Base-by-base conservation (phyloP, 2,888 invertebrate genomes). In the Sarcophaga carnaria region DNA sequence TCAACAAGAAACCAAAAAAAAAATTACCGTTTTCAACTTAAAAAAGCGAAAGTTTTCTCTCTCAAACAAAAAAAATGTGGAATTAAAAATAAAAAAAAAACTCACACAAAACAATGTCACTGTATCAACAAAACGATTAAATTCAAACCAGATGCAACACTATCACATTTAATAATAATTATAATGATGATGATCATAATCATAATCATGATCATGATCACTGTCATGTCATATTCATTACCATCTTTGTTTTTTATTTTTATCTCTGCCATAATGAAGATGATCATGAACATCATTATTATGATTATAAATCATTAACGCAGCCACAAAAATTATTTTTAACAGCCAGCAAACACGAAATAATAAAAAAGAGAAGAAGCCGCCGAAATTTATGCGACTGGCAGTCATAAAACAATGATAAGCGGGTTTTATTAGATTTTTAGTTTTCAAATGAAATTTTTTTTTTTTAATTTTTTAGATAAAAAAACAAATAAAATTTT, bases 41-140 rank as follows among this genome's bases (percentile, higher is more conserved):
- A 14, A 17, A 54, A 54, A 54, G 54, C 54, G 54, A 54, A 54
- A 54, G 54, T 54, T 54, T 54, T 54, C 14, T 54, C 17, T 54
- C 4, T 17, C 14, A 54, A 14, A 17, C 14, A 54, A 5, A 54
- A 54, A 54, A 14, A 54, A 54, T 12, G 49, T 49, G 49, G 49
- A 49, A 49, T 12, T 12, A 14, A 49, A 49, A 49, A 49, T 2
- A 49, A 49, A 49, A 49, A 54, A 54, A 17, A n/a, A n/a, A n/a
- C 0, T 54, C 17, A 17, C 0, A 54, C 14, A 54, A 14, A 54
- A 54, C 12, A 81, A 70, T 81, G 81, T 82, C 78, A 79, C 71
- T 76, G 75, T 76, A 82, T 66, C 75, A 79, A 66, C 66, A 71
- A 82, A 79, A 47, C 37, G 70, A 82, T 79, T 76, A 71, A 82